phyloP scores from a whole-genome alignment of 2,888 invertebrate genomes.

The Bedellia somnulentella region DNA sequence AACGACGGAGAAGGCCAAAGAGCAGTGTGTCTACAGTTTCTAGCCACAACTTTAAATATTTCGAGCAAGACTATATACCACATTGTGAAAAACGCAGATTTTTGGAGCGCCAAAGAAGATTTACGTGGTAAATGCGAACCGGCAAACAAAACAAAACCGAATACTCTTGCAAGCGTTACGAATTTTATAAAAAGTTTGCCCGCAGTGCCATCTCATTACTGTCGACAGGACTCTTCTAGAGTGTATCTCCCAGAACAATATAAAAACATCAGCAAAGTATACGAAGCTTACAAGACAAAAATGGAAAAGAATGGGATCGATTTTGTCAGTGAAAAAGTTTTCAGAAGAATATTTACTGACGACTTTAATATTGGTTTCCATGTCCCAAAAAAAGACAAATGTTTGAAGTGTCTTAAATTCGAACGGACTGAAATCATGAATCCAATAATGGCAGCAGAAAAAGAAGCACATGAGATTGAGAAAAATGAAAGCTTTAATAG shows the following conservation, averaged over 20 bases:
- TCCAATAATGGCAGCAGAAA: background rate
- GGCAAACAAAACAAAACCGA: constrained; percentile 8
- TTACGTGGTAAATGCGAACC: constrained; percentile 10
- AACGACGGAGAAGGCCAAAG: constrained; percentile 3
- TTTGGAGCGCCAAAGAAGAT: constrained; percentile 7
- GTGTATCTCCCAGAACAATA: constrained; percentile 6
- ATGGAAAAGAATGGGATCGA: constrained; percentile 8
- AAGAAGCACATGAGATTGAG: constrained; percentile 4
- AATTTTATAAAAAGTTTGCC: constrained; percentile 11
- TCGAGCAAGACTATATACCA: constrained; percentile 3
- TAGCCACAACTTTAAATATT: constrained; percentile 1
- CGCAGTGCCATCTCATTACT: constrained; percentile 13
- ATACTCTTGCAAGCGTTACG: constrained; percentile 2
- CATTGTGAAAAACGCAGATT: constrained; percentile 2
- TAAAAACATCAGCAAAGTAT: background rate
- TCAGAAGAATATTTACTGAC: constrained; percentile 11
- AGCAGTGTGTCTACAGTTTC: constrained; percentile 1
- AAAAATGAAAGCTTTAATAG: constrained; percentile 5
- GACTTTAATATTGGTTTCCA: constrained; percentile 13
- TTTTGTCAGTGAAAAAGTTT: constrained; percentile 10
- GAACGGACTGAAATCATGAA: background rate
- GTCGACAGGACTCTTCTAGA: constrained; percentile 10
- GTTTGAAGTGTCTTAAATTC: constrained; percentile 9
- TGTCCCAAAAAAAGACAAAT: constrained; percentile 14
- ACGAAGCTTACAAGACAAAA: constrained; percentile 2